A percentile compares a stretch with the other conserved stretches of the same genome.
phyloP scores from a whole-genome alignment of 2,113 vertebrate genomes.

The Sardina pilchardus region DNA sequence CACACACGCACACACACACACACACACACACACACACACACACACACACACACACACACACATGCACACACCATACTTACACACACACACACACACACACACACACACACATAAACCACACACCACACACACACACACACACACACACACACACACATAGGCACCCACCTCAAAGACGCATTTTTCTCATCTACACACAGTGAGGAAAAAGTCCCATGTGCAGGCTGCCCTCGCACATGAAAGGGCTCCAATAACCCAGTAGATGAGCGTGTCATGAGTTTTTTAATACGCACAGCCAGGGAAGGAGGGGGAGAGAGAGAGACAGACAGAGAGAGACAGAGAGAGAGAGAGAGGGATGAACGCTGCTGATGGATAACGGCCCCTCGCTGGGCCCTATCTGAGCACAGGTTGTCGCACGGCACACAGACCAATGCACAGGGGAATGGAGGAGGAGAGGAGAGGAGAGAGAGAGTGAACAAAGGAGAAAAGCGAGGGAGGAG shows the following conservation, averaged over 20 bases:
- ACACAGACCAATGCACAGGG: no score
- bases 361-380: no score
- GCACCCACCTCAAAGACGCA: neutral
- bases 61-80: neutral
- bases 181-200: neutral
- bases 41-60: neutral
- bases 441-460: neutral
- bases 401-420: no score
- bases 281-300: neutral
- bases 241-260: neutral
- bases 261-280: slow-evolving; percentile 11
- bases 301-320: no score
- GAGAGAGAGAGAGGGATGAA: no score
- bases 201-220: neutral
- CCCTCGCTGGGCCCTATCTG: no score
- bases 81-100: neutral
- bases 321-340: no score
- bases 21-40: slow-evolving; percentile 7
- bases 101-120: neutral
- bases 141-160: neutral
- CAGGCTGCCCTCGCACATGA: neutral
- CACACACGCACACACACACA: neutral
- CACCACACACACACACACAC: neutral
- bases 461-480: neutral
- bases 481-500: neutral